Conservation (phyloP, 2,888 invertebrate genomes). For the Keiferia lycopersicella region DNA sequence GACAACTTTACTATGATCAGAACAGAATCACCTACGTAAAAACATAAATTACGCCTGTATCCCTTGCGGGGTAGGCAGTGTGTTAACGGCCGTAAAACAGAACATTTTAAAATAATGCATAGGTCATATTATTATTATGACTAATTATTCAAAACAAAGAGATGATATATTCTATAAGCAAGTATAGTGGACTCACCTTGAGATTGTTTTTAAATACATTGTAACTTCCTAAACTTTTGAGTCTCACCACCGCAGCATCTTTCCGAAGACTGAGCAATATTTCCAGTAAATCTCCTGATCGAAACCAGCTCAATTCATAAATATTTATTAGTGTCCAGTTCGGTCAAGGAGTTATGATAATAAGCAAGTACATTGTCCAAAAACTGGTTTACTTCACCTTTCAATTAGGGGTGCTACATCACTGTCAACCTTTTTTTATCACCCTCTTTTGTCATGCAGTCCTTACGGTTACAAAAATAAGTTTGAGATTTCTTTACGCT, state of each 20-base stretch:
- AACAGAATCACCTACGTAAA: too few species aligned
- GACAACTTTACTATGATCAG: too few species aligned
- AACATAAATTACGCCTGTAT: too few species aligned
- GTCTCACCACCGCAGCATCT: conserved; percentile 46
- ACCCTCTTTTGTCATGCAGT: not conserved
- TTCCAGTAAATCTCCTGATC: conserved; percentile 36
- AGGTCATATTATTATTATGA: too few species aligned
- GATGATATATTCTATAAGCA: too few species aligned
- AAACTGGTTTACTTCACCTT: conserved; percentile 65
- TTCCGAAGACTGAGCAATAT: conserved; percentile 51
- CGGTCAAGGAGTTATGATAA: conserved; percentile 80
- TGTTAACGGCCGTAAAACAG: too few species aligned
- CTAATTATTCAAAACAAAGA: too few species aligned
- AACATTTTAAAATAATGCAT: too few species aligned
- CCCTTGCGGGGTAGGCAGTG: too few species aligned
- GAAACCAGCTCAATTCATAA: conserved; percentile 47
- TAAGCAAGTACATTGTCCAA: conserved; percentile 65
- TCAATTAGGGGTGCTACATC: conserved; percentile 70
- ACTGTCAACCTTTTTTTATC: conserved; percentile 42
- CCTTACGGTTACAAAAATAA: conserved; percentile 36
- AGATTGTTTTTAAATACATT: not conserved
- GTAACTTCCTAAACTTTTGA: not conserved
- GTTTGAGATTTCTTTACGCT: conserved; percentile 32
- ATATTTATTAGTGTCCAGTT: conserved; percentile 75
- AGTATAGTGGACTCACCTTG: conserved; percentile 5